phyloP scores from a whole-genome alignment of 2,113 vertebrate species.

The Leptosomus discolor region DNA sequence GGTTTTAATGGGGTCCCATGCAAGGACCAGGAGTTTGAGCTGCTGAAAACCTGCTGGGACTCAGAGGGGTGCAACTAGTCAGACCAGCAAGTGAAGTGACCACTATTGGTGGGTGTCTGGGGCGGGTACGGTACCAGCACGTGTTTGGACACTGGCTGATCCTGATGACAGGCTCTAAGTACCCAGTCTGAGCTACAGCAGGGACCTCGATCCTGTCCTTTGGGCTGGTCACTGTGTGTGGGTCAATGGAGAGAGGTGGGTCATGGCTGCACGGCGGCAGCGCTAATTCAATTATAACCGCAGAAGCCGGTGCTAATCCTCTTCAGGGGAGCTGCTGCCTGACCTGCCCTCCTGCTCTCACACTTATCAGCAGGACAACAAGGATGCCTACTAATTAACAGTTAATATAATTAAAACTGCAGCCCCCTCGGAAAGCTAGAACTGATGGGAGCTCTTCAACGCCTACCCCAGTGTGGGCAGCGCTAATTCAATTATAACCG shows the following conservation, averaged over 20 bases:
- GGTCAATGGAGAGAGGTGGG: not conserved
- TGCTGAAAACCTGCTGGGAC: not conserved
- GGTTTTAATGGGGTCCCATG: fast-evolving
- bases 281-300: constrained; percentile 11
- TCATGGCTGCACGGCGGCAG: not conserved
- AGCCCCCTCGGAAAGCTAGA: not conserved
- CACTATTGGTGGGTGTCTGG: not conserved
- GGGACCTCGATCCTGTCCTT: fast-evolving
- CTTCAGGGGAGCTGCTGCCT: not conserved
- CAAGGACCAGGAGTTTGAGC: fast-evolving
- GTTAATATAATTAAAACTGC: not conserved
- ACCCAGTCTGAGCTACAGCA: not conserved
- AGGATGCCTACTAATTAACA: not conserved
- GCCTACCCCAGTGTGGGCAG: not conserved
- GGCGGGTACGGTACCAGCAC: fast-evolving
- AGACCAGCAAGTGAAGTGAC: not conserved
- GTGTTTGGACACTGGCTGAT: not conserved
- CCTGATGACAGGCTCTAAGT: not conserved
- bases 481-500: constrained; percentile 11
- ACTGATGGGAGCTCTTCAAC: not conserved
- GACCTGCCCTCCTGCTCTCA: constrained; percentile 7
- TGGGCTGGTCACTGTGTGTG: not conserved
- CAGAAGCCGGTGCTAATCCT: not conserved
- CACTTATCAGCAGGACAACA: not conserved
- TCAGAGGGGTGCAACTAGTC: not conserved